These are phyloP conservation scores for Holothuria scabra DNA, from an alignment of 53 echinoderm and acorn worm species.

Conservation along the genomic window DNA sequence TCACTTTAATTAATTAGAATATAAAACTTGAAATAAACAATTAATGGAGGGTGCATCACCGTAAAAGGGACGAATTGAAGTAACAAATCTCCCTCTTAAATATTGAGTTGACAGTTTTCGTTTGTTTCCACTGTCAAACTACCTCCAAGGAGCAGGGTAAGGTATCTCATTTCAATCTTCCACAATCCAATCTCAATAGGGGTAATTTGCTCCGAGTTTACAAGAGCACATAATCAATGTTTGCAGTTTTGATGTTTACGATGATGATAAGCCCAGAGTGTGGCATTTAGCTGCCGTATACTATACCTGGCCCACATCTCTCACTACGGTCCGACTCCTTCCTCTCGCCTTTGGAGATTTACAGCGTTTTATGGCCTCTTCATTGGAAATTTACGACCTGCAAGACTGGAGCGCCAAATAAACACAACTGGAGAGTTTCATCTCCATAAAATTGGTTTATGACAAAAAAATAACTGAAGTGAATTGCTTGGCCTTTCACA, in stretches of 20 bases:
- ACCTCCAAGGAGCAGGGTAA: neutral
- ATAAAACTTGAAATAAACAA: conserved; percentile 48
- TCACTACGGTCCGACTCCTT: conserved; percentile 13
- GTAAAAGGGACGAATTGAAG: conserved; percentile 35
- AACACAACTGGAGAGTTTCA: conserved; percentile 56
- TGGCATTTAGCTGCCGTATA: conserved; percentile 39
- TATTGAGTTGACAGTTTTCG: conserved; percentile 32
- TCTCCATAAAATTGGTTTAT: conserved; percentile 58
- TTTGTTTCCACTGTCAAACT: conserved; percentile 6
- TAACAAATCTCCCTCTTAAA: conserved; percentile 48
- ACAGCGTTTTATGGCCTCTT: conserved; percentile 53
- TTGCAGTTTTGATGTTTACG: conserved; percentile 55
- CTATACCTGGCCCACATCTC: conserved; percentile 41
- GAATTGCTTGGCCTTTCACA: conserved; percentile 55
- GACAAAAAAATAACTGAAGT: conserved; percentile 48
- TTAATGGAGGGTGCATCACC: conserved; percentile 40
- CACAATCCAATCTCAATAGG: conserved; percentile 51
- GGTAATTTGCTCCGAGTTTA: conserved; percentile 53
- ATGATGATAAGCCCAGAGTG: conserved; percentile 44
- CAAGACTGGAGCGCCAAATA: conserved; percentile 53
- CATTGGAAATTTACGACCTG: conserved; percentile 48
- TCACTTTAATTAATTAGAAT: conserved; percentile 51
- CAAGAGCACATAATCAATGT: conserved; percentile 45
- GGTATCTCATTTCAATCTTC: conserved; percentile 34
- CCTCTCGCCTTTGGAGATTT: conserved; percentile 43